These are phyloP conservation scores for Orius insidiosus DNA, from an alignment of 1,140 invertebrate species.

Conservation along the genomic window DNA sequence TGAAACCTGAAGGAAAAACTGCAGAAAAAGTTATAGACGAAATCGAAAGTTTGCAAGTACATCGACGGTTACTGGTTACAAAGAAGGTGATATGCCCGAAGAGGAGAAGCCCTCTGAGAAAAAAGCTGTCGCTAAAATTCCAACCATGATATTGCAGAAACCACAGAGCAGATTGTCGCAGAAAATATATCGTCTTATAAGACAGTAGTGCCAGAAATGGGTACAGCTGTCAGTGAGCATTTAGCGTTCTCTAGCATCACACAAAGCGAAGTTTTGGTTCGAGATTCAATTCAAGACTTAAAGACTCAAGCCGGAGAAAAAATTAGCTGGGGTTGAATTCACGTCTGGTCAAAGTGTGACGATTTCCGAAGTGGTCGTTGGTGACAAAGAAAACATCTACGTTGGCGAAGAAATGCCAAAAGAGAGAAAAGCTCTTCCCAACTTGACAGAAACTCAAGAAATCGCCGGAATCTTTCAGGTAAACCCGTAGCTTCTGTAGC, in stretches of 20 bases:
- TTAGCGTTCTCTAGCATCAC: slow-evolving; percentile 32
- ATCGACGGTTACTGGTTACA: slow-evolving; percentile 29
- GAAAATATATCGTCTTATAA: slow-evolving; percentile 18
- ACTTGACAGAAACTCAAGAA: slow-evolving; percentile 25
- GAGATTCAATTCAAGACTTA: slow-evolving; percentile 32
- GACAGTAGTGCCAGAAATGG: slow-evolving; percentile 12
- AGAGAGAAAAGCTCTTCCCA: slow-evolving; percentile 22
- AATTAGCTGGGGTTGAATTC: slow-evolving; percentile 26
- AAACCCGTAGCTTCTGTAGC: slow-evolving; percentile 22
- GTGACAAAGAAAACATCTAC: slow-evolving; percentile 30
- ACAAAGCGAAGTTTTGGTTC: slow-evolving; percentile 28
- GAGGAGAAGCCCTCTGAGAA: slow-evolving; percentile 20
- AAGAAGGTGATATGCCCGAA: slow-evolving; percentile 25
- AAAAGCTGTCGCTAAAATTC: slow-evolving; percentile 23
- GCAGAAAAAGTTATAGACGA: slow-evolving; percentile 30
- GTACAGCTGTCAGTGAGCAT: slow-evolving; percentile 21
- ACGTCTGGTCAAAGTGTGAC: slow-evolving; percentile 27
- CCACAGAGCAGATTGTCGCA: slow-evolving; percentile 20
- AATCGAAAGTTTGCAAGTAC: slow-evolving; percentile 31
- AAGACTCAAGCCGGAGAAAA: slow-evolving; percentile 23
- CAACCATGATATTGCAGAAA: slow-evolving; percentile 24
- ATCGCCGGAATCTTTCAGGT: slow-evolving; percentile 27
- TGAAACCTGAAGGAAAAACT: slow-evolving; percentile 25
- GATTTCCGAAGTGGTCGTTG: slow-evolving; percentile 30
- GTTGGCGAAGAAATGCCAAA: slow-evolving; percentile 20